phyloP scores from a whole-genome alignment of 2,797 vertebrate genomes.

The Yasuhikotakia modesta region DNA sequence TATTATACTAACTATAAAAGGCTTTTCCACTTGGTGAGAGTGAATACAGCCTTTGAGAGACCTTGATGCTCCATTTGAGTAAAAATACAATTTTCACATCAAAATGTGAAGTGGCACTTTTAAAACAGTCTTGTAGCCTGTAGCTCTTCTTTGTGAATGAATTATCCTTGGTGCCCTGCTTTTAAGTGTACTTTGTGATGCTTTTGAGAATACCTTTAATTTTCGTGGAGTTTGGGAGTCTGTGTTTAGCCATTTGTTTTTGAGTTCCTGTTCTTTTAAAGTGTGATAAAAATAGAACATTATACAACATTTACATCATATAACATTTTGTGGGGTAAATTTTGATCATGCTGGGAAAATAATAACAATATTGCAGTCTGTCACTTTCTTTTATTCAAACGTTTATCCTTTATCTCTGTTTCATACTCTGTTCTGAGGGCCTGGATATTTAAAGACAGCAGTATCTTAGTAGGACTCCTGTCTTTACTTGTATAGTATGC shows the following conservation, averaged over 20 bases:
- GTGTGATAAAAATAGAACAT: not conserved
- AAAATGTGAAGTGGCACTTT: not conserved
- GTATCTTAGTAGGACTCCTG: conserved; percentile 3
- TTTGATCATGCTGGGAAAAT: not conserved
- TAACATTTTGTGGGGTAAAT: not conserved
- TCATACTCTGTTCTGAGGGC: conserved; percentile 17
- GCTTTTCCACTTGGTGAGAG: not conserved
- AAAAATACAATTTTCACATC: conserved; percentile 11
- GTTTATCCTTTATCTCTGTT: conserved; percentile 29
- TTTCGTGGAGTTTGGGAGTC: not conserved
- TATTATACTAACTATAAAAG: not conserved
- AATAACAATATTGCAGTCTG: conserved; percentile 13
- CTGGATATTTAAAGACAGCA: conserved; percentile 9
- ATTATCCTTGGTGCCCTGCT: not conserved
- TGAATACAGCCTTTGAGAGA: not conserved
- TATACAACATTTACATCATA: not conserved
- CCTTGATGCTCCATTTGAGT: not conserved
- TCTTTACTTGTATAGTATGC: conserved; percentile 6
- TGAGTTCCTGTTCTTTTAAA: conserved; percentile 4
- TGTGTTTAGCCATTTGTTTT: not conserved
- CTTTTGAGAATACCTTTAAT: not conserved
- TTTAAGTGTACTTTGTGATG: not conserved
- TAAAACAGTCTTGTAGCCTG: not conserved
- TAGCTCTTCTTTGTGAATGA: not conserved
- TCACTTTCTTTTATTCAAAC: not conserved